Base-by-base conservation (phyloP, 2,888 invertebrate genomes). In the Molorchus minor region DNA sequence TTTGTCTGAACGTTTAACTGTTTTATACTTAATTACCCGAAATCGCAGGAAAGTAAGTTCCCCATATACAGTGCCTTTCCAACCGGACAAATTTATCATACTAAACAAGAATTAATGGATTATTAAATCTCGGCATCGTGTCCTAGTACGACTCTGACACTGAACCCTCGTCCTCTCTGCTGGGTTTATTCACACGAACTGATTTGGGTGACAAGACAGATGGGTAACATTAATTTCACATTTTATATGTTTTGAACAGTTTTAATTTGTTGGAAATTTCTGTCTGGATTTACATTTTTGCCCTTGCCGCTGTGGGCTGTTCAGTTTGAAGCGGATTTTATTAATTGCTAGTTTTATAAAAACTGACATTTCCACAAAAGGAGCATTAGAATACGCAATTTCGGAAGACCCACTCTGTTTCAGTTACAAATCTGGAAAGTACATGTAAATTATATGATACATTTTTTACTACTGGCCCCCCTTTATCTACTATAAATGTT, bases 191-290 rank as follows among this genome's bases (percentile, higher is more conserved):
- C 66, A 66, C 66, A 64, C 64, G 58, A 58, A 66, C 62, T 60
- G 64, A 64, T 66, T 65, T 46, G 56, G 59, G 30, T 61, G 67
- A 70, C 66, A 70, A 71, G 71, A 70, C 67, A 65, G 67, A 70
- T 71, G 67, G 64, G 61, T 61, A 61, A 69, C 70, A 71, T 71
- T 70, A 62, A 71, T 70, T 69, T 64, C 65, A 47, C 62, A 67
- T 71, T 70, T 71, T 68, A 69, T 66, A 67, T 69, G 69, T 71
- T 71, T 64, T 64, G 67, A 67, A 69, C 69, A 69, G 70, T 68
- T 71, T 70, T 67, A 71, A 70, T 69, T 69, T 59, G 67, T 64
- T 67, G 65, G 65, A 69, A 67, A 69, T 60, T 58, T 66, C 62
- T 53, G 58, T 58, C 62, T 54, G 57, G 52, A 61, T 55, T 58